Conservation (phyloP, 1,140 invertebrate genomes). For the Platorchestia sp. region DNA sequence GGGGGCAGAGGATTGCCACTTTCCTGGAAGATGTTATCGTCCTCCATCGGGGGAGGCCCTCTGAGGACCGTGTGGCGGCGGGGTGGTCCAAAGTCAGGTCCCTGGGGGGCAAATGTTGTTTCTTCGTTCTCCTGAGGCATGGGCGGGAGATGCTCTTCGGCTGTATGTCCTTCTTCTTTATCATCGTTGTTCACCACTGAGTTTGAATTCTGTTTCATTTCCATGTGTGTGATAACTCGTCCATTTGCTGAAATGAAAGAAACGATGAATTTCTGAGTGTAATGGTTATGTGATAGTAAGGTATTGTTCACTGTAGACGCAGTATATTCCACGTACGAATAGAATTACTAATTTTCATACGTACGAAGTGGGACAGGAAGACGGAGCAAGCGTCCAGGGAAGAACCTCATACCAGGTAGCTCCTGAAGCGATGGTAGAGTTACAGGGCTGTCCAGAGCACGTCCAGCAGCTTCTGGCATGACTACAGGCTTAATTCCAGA, state of each 20-base stretch:
- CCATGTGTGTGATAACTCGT: constrained; percentile 42
- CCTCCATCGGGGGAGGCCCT: constrained; percentile 32
- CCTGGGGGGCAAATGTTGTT: not conserved
- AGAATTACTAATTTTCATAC: constrained; percentile 12
- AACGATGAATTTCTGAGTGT: constrained; percentile 16
- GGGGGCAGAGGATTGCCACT: not conserved
- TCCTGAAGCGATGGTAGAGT: constrained; percentile 24
- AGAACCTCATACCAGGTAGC: constrained; percentile 45
- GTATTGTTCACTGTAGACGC: not conserved
- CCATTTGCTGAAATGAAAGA: constrained; percentile 48
- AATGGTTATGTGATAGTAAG: constrained; percentile 11
- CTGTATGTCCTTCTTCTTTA: not conserved
- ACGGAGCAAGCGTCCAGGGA: constrained; percentile 47
- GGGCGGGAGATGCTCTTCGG: not conserved
- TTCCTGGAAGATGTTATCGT: not conserved
- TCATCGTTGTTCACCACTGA: constrained; percentile 27
- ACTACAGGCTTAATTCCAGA: constrained; percentile 21
- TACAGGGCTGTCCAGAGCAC: constrained; percentile 45
- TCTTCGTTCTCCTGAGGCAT: not conserved
- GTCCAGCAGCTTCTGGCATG: constrained; percentile 43
- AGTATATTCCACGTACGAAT: constrained; percentile 12
- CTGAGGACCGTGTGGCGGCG: constrained; percentile 35
- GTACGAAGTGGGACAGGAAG: constrained; percentile 44
- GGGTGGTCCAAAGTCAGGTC: constrained; percentile 36
- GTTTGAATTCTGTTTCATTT: constrained; percentile 50